Conservation (phyloP, 1,140 invertebrate species). For the Aphelinus atriplicis region DNA sequence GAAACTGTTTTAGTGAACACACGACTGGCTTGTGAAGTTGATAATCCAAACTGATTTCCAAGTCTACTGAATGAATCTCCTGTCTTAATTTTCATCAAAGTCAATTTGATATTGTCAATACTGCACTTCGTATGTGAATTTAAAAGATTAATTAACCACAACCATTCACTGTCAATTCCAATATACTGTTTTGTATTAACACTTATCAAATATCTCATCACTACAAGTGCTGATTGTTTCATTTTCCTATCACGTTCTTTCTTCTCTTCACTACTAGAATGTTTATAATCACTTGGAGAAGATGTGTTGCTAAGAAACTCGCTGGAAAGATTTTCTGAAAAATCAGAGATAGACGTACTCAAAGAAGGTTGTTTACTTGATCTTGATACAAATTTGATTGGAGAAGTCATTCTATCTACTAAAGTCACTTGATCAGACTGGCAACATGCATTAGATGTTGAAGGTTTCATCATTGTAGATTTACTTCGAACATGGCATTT, state of each 20-base stretch:
- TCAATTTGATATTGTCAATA: background rate
- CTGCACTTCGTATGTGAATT: background rate
- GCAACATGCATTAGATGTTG: background rate
- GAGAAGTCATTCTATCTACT: background rate
- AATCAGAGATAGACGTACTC: too few relatives aligned
- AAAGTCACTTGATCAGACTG: background rate
- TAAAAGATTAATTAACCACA: background rate
- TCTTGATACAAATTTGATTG: background rate
- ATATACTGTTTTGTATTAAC: background rate
- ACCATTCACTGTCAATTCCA: background rate
- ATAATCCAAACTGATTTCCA: background rate
- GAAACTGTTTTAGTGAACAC: too few relatives aligned
- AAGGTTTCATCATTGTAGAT: background rate
- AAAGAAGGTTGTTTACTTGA: background rate
- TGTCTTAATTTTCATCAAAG: too few relatives aligned
- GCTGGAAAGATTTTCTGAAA: too few relatives aligned
- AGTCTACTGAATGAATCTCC: background rate
- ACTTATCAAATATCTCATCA: background rate
- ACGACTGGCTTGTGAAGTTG: background rate
- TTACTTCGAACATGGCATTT: too few relatives aligned
- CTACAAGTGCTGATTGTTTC: background rate
- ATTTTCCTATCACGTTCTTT: background rate
- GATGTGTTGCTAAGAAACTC: too few relatives aligned
- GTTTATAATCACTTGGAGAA: background rate
- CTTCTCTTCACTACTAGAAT: background rate